phyloP scores from a whole-genome alignment of 2,797 vertebrate species.

The Cossypha heuglini region DNA sequence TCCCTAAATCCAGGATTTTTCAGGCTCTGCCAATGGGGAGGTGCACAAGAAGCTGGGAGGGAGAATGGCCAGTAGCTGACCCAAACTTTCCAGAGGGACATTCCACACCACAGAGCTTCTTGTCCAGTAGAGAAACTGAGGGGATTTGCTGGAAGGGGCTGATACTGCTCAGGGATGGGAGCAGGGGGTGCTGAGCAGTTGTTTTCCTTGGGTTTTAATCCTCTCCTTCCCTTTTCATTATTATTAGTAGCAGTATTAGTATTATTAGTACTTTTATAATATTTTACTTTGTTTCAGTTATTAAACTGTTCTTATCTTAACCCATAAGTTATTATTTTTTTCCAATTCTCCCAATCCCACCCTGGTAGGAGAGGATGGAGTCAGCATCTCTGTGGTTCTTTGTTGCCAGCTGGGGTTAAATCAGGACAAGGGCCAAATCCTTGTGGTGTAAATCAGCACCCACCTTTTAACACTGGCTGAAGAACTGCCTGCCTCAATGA shows the following conservation, averaged over 20 bases:
- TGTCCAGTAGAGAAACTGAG: not conserved
- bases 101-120: not conserved
- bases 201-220: not conserved
- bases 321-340: not conserved
- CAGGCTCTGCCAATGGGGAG: not conserved
- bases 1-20: not conserved
- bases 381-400: not conserved
- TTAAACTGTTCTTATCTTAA: not conserved
- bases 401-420: not conserved
- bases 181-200: not conserved
- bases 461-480: not conserved
- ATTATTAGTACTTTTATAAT: rapidly evolving
- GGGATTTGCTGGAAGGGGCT: not conserved
- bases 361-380: not conserved
- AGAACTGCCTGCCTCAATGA: not conserved
- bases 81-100: not conserved
- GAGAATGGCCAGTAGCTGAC: not conserved
- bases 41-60: not conserved
- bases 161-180: not conserved
- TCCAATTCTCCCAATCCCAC: not conserved
- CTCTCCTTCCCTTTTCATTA: not conserved
- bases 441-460: not conserved
- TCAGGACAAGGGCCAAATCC: not conserved
- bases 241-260: rapidly evolving
- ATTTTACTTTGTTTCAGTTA: not conserved